Base-by-base conservation (phyloP, 2,888 invertebrate genomes). In the Halictus quadricinctus region DNA sequence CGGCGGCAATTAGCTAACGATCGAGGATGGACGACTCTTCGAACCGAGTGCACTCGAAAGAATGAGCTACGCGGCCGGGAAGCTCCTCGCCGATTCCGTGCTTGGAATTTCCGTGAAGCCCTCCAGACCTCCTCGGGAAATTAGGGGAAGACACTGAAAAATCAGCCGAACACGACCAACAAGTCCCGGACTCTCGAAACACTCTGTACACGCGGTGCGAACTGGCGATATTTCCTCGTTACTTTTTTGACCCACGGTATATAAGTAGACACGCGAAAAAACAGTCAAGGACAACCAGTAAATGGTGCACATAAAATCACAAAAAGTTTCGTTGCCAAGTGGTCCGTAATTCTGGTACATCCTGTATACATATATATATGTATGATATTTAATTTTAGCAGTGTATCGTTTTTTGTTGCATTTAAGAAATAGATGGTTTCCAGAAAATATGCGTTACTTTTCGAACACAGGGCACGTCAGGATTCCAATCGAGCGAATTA, bases 1-100 rank as follows among this genome's bases (percentile, higher is more conserved):
- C 86, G 80, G 25, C 79, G 79, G 83, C 83, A 87, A 88, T 88
- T 88, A 88, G 87, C 86, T 86, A 86, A 89, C 84, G 87, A 87
- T 85, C 82, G 87, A 83, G 86, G 82, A 87, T 86, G 81, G 78
- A 88, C 84, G 86, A 66, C 84, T 66, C 75, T 66, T 75, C 81
- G 85, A 69, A 76, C 70, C 46, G 25, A 78, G 76, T 41, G 81
- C 84, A 84, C 84, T 81, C 76, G 84, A 74, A 76, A 77, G 80
- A 84, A 86, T 84, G 73, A 81, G 77, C 60, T 18, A 29, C 72
- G 43, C 8, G 54, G 36, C 7, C 54, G 54, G 66, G 36, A 29
- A 66, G 8, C 29, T 58, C n/a, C 18, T 18, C 29, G 12, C 41
- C 15, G 48, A 21, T 77, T 79, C 41, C 64, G 64, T 66, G 48